A percentile compares a stretch with the other conserved stretches of the same genome.
These are phyloP conservation scores for Brachionus angularis DNA, from an alignment of 1,140 invertebrate species.

Conservation along the genomic window DNA sequence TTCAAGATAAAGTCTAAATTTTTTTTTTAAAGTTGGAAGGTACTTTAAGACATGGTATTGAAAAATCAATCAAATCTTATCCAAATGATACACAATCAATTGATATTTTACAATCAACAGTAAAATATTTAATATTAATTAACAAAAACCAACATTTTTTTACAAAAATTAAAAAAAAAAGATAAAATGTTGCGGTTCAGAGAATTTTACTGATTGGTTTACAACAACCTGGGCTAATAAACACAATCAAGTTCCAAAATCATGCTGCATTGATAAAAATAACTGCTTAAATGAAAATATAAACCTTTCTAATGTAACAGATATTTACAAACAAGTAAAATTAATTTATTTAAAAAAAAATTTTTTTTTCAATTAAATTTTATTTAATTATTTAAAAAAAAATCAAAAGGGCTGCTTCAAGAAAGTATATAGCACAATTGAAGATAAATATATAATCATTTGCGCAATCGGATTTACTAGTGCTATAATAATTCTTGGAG, in stretches of 20 bases:
- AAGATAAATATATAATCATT: constrained; percentile 12
- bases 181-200: constrained; percentile 26
- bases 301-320: background rate
- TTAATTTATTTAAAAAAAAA: background rate
- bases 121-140: background rate
- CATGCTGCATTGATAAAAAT: constrained; percentile 22
- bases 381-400: no score
- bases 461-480: constrained; percentile 1
- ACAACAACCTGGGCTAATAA: constrained; percentile 13
- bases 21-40: no score
- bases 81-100: constrained; percentile 15
- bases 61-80: constrained; percentile 11
- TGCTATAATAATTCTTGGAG: constrained; percentile 11
- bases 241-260: constrained; percentile 18
- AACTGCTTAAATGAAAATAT: background rate
- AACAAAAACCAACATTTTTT: background rate
- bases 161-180: background rate
- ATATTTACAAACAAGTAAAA: constrained; percentile 9
- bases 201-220: constrained; percentile 41
- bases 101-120: constrained; percentile 19
- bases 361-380: background rate
- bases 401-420: constrained; percentile 23
- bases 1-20: no score
- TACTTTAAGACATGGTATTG: constrained; percentile 3
- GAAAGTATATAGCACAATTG: background rate